Percentiles rank a stretch among this genome's conserved stretches.
These are phyloP conservation scores for Macrochelys suwanniensis DNA, from an alignment of 2,797 vertebrate genomes.

Conservation along the genomic window DNA sequence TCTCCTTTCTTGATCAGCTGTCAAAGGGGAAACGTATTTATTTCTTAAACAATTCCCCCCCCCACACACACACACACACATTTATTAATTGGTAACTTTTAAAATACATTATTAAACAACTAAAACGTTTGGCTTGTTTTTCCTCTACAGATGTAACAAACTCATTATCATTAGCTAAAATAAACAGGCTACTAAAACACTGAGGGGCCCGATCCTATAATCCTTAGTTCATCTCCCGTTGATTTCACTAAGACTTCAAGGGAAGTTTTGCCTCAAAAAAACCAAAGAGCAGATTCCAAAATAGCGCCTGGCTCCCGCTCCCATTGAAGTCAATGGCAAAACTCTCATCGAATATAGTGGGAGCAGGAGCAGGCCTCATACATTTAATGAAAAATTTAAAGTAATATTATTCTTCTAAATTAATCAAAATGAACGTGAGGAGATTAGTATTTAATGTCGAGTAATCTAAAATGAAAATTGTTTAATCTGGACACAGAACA, in stretches of 20 bases:
- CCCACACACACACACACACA: neutral
- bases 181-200: constrained; percentile 22
- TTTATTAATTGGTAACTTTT: neutral
- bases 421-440: constrained; percentile 26
- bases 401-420: neutral
- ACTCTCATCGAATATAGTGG: neutral
- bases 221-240: fast-evolving
- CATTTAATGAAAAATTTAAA: constrained; percentile 10
- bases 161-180: neutral
- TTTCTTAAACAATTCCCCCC: constrained; percentile 28
- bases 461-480: constrained; percentile 17
- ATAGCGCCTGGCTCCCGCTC: neutral
- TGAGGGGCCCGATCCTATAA: fast-evolving
- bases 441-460: constrained; percentile 42
- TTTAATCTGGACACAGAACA: constrained; percentile 16
- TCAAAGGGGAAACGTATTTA: constrained; percentile 26
- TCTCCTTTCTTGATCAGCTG: constrained; percentile 28
- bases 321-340: neutral
- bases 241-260: neutral
- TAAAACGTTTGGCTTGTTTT: neutral
- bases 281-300: neutral
- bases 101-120: constrained; percentile 13
- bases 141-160: constrained; percentile 39
- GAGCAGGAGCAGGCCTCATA: neutral
- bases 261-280: neutral